Base-by-base conservation (phyloP, 2,113 vertebrate species). In the Manacus vitellinus region DNA sequence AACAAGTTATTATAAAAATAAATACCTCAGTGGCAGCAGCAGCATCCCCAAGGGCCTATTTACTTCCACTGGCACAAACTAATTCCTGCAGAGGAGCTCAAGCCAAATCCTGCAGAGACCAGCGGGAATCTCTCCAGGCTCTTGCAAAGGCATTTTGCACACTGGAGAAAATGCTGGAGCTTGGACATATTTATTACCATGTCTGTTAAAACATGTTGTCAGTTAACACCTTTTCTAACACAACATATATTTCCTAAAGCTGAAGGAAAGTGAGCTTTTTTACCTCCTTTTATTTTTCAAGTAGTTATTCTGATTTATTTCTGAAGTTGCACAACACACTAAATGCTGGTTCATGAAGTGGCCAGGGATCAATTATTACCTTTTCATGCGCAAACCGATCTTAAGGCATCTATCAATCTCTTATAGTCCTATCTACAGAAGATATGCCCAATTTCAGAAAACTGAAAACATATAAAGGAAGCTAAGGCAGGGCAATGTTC, bases 51-150 rank as follows among this genome's bases (percentile, higher is more conserved):
- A 84, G 75, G 75, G 70, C 66, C 81, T 82, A 71, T 91, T 96
- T 76, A 82, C 91, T 91, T 96, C 68, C 63, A 88, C 82, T 49
- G 89, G 75, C 91, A 87, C 1, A 9, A 97, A 92, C 68, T 85
- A 91, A 93, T 92, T 95, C 92, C 86, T 91, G 78, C 91, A 92
- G 91, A 92, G 46, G 58, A 93, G 92, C 91, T 95, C 92, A 92
- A 92, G 73, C 81, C 93, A 97, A 95, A 96, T 96, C 95, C 95
- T 95, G 81, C 72, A 84, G 90, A 92, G 94, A 93, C 58, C 51
- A 87, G 62, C 0, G 2, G 92, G 92, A 96, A 93, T 94, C 67
- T 94, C 83, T 94, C 51, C 68, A 89, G 81, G 81, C 71, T 95
- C 76, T 82, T 84, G 77, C 80, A 92, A 81, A 91, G 66, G 65